Evolutionary conservation across 2,797 vertebrate genomes (phyloP).

Genomic region (Brachymystax lenok): DNA sequence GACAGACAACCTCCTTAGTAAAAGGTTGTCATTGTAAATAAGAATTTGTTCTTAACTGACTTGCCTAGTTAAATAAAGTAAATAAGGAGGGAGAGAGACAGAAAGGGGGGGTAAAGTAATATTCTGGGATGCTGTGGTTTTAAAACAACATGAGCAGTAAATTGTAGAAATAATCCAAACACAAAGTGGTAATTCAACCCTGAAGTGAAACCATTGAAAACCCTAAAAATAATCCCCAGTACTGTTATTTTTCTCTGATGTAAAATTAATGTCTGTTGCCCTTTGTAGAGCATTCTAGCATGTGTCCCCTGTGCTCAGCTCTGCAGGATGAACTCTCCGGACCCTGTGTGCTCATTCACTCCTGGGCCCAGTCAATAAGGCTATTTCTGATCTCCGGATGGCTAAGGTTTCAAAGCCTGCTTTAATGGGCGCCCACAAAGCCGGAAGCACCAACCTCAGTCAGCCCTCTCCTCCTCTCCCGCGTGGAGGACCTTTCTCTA

Average conservation of each 20-base stretch:
- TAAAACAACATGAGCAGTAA: background rate
- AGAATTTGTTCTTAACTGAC: too few relatives aligned
- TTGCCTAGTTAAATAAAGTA: too few relatives aligned
- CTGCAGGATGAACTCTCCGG: slow-evolving; percentile 62
- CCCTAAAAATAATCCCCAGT: slow-evolving; percentile 15
- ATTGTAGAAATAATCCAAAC: slow-evolving; percentile 29
- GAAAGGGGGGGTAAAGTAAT: background rate
- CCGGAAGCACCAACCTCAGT: slow-evolving; percentile 71
- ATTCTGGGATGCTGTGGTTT: background rate
- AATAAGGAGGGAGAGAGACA: slow-evolving; percentile 9
- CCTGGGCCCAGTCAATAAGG: slow-evolving; percentile 76
- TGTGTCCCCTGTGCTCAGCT: slow-evolving; percentile 41
- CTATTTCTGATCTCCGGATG: slow-evolving; percentile 80
- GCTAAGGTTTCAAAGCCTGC: slow-evolving; percentile 81
- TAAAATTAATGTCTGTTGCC: slow-evolving; percentile 59
- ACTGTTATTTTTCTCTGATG: slow-evolving; percentile 54
- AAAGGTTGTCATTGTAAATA: background rate
- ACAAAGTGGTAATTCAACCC: slow-evolving; percentile 8
- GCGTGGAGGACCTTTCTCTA: slow-evolving; percentile 54
- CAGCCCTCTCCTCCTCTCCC: slow-evolving; percentile 44
- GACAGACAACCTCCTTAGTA: slow-evolving; percentile 26
- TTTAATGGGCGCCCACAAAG: slow-evolving; percentile 78
- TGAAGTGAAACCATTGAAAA: slow-evolving; percentile 20
- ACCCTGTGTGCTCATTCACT: slow-evolving; percentile 69
- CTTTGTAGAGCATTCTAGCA: slow-evolving; percentile 49